Base-by-base conservation (phyloP, 2,797 vertebrate species). In the Synanceia verrucosa region DNA sequence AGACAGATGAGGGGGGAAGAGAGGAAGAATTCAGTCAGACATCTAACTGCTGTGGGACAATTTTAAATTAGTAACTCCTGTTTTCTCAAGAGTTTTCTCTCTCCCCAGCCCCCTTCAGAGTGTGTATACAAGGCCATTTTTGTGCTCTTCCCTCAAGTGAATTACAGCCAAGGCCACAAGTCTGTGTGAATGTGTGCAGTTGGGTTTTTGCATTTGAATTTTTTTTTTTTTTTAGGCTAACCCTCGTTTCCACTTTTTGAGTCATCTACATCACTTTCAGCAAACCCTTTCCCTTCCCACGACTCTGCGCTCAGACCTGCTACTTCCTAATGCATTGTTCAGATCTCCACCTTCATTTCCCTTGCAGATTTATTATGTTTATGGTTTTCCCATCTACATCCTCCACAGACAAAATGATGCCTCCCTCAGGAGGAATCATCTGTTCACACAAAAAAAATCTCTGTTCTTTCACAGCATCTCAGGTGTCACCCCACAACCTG, bases 21-120 rank as follows among this genome's bases (percentile, higher is more conserved):
- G 56, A 57, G 82, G 23, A 73, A 67, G 87, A 87, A 86, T 86
- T 80, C 77, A 43, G 74, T 81, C 82, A 87, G 88, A 87, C 91
- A 80, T 88, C 68, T 43, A 70, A 86, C 51, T 76, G 87, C 84
- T 81, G 72, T 51, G 78, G 86, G 87, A 86, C 82, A 86, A 85
- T 86, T 91, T 87, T 51, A 69, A 88, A 92, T 92, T 90, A 90
- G 86, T 84, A 92, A 89, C 90, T 89, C 86, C 73, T 92, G 91
- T 88, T 89, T 86, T 82, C 86, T 86, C 78, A 75, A 78, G 81
- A 78, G 86, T 72, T 78, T 74, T 82, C 58, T 73, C 50, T 73
- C 64, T 70, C 39, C 63, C 51, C 50, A 39, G 47, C 36, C 68
- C 21, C 61, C 43, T 29, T 41, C 58, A 61, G 33, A 34, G 23